Percentiles rank a stretch among this genome's conserved stretches.
Evolutionary conservation across 2,113 vertebrate species (phyloP).

Genomic region (Sinocyclocheilus grahami): DNA sequence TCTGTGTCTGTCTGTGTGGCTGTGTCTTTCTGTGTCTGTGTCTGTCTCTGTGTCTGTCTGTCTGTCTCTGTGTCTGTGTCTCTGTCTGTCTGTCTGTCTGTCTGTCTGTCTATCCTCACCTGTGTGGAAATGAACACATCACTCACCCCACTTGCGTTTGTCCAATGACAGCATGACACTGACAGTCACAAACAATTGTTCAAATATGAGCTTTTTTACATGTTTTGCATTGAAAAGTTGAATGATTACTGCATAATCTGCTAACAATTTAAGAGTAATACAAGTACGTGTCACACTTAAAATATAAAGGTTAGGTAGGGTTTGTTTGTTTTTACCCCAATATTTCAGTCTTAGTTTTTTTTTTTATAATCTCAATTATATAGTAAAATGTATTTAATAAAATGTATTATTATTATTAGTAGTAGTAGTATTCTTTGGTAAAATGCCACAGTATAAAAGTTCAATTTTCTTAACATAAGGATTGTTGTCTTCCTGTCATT

Average conservation of each 20-base stretch:
- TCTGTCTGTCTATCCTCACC: background rate
- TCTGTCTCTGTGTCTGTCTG: too few species aligned
- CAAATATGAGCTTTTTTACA: background rate
- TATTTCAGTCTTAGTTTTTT: background rate
- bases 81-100: too few species aligned
- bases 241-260: background rate
- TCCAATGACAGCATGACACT: background rate
- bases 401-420: background rate
- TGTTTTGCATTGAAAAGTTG: background rate
- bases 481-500: background rate
- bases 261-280: background rate
- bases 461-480: background rate
- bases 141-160: slow-evolving; percentile 7
- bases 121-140: slow-evolving; percentile 32
- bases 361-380: background rate
- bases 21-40: too few species aligned
- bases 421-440: background rate
- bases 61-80: too few species aligned
- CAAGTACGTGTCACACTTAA: background rate
- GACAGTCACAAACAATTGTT: background rate
- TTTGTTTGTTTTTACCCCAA: background rate
- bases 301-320: background rate
- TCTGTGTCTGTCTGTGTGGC: too few species aligned
- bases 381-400: background rate
- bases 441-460: background rate